A percentile compares a stretch with the other conserved stretches of the same genome.
These are phyloP conservation scores for Monoplex corrugatus DNA, from an alignment of 2,888 invertebrate species.

Conservation along the genomic window DNA sequence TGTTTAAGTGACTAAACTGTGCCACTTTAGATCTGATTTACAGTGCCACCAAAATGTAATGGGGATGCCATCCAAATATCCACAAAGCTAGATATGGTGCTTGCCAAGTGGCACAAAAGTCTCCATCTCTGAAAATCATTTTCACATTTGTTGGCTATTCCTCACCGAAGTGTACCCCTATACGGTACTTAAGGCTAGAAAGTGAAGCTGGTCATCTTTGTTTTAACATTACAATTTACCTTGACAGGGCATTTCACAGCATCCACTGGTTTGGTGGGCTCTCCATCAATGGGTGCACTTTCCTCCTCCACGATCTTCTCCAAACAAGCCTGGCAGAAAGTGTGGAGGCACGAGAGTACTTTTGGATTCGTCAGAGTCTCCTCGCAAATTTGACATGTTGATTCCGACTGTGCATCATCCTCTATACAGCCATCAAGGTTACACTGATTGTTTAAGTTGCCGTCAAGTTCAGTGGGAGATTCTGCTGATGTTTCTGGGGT, in stretches of 20 bases:
- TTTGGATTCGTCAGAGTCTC: constrained; percentile 90
- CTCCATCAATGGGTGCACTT: constrained; percentile 52
- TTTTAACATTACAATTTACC: too few species aligned
- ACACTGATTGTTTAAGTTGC: constrained; percentile 32
- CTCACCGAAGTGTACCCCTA: too few species aligned
- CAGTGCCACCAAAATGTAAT: too few species aligned
- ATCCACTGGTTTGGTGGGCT: constrained; percentile 50
- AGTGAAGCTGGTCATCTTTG: too few species aligned
- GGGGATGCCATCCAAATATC: too few species aligned
- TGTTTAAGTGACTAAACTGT: too few species aligned
- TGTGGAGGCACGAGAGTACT: constrained; percentile 95
- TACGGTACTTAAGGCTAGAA: too few species aligned
- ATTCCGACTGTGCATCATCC: constrained; percentile 56
- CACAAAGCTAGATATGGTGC: too few species aligned
- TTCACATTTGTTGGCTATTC: too few species aligned
- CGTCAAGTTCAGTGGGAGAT: constrained; percentile 19
- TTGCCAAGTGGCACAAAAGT: too few species aligned
- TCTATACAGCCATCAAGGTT: constrained; percentile 24
- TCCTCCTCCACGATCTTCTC: constrained; percentile 84
- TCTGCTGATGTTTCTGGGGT: constrained; percentile 29
- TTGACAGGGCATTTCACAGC: constrained; percentile 63
- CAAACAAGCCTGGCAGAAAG: constrained; percentile 95
- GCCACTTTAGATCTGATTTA: too few species aligned
- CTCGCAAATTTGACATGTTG: constrained; percentile 75
- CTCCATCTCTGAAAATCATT: too few species aligned